Evolutionary conservation across 2,888 invertebrate genomes (phyloP).

Genomic region (Pollenia amentaria): DNA sequence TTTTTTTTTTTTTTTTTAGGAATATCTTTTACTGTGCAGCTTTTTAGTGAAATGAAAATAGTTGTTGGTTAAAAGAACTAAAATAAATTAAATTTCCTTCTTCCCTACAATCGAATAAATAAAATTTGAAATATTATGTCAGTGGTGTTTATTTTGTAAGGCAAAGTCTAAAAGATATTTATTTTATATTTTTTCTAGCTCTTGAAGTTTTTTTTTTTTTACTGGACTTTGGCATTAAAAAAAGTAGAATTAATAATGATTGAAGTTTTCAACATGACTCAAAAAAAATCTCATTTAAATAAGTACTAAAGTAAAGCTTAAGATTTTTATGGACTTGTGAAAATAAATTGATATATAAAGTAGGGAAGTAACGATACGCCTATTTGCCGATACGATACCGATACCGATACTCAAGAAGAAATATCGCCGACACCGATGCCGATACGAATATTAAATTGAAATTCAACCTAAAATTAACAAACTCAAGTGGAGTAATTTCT

Average conservation of each 20-base stretch:
- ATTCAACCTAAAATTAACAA: too few species aligned
- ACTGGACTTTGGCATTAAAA: background rate
- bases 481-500: too few species aligned
- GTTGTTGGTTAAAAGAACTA: conserved; percentile 11
- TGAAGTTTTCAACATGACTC: background rate
- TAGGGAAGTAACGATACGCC: too few species aligned
- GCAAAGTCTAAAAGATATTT: conserved; percentile 1
- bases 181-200: conserved; percentile 21
- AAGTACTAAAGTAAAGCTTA: background rate
- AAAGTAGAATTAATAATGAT: conserved; percentile 7
- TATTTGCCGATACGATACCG: too few species aligned
- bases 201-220: background rate
- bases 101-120: background rate
- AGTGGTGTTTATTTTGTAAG: conserved; percentile 33
- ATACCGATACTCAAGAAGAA: too few species aligned
- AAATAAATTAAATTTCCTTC: background rate
- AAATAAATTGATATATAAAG: background rate
- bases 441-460: too few species aligned
- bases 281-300: background rate
- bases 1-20: background rate
- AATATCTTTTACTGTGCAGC: conserved; percentile 1
- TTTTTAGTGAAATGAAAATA: conserved; percentile 3
- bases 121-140: conserved; percentile 57
- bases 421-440: too few species aligned
- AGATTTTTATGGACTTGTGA: background rate